Base-by-base conservation (phyloP, 1,140 invertebrate species). In the Drosophila pachea region DNA sequence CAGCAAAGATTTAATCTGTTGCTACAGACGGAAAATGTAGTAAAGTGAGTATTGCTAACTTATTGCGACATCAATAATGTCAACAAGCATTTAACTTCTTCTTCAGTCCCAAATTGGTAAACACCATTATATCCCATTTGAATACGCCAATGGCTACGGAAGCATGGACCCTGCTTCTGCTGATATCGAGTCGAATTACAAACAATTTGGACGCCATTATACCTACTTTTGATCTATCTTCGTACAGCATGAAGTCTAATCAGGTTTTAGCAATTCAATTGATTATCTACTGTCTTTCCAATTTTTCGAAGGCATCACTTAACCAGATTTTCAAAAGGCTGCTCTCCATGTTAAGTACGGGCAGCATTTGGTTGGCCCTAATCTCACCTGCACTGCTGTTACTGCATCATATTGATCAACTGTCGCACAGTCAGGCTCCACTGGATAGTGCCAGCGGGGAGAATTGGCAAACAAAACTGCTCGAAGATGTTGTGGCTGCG, bases 81-180 rank as follows among this genome's bases (percentile, higher is more conserved):
- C 38, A 5, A 29, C 2, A 35, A 9, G 16, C 7, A 42, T 43
- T 3, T 6, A 0, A 5, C 2, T 9, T 6, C 0, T 38, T n/a
- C 76, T 73, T 31, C 31, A 89, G 88, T 16, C 49, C 72, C 1
- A 45, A 67, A 14, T 61, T 88, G 5, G 62, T 89, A 1, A 73
- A 84, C 12, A 53, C 72, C 0, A 82, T 89, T 7, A 86, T 89
- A 12, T 88, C 88, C 0, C 86, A 89, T 66, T 40, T 88, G 4
- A 60, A 78, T 8, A 86, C 87, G 0, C 72, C 82, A 1, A 88
- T 86, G 69, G 88, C 82, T 8, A 87, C 86, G 2, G 88, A 89
- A 64, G 88, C 88, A 29, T 89, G 88, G 88, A 69, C 78, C 5
- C 9, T 89, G 9, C 59, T 89, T 4, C 40, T 84, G 0, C 38